Evolutionary conservation across 2,797 vertebrate species (phyloP).

Genomic region (Pseudopleuronectes americanus): DNA sequence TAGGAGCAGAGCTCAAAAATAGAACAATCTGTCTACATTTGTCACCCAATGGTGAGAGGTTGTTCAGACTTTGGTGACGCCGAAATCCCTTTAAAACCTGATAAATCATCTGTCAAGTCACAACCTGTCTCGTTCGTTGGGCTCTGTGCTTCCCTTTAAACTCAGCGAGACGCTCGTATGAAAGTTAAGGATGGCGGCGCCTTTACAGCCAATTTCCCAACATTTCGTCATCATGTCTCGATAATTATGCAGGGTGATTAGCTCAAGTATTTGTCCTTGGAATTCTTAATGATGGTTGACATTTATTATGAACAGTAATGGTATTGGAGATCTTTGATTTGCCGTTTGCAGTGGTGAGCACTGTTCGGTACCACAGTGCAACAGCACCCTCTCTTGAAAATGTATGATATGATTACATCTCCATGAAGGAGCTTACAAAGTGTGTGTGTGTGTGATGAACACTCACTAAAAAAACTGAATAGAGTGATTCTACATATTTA

Average conservation of each 20-base stretch:
- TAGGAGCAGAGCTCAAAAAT: slow-evolving; percentile 49
- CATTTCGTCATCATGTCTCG: slow-evolving; percentile 80
- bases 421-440: neutral
- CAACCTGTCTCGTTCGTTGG: slow-evolving; percentile 42
- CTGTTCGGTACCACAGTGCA: slow-evolving; percentile 61
- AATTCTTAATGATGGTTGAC: slow-evolving; percentile 80
- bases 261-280: slow-evolving; percentile 84
- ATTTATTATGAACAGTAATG: slow-evolving; percentile 81
- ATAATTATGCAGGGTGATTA: slow-evolving; percentile 84
- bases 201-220: slow-evolving; percentile 78
- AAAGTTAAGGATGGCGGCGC: slow-evolving; percentile 59
- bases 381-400: slow-evolving; percentile 82
- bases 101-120: slow-evolving; percentile 60
- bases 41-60: slow-evolving; percentile 60
- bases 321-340: slow-evolving; percentile 75
- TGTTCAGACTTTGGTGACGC: slow-evolving; percentile 56
- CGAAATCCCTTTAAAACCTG: slow-evolving; percentile 64
- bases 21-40: slow-evolving; percentile 65
- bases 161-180: slow-evolving; percentile 65
- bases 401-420: slow-evolving; percentile 57
- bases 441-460: neutral
- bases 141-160: slow-evolving; percentile 50
- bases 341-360: slow-evolving; percentile 26
- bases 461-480: neutral
- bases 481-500: neutral